Evolutionary conservation across 2,888 invertebrate species (phyloP).

Genomic region (Drosophila limbata): DNA sequence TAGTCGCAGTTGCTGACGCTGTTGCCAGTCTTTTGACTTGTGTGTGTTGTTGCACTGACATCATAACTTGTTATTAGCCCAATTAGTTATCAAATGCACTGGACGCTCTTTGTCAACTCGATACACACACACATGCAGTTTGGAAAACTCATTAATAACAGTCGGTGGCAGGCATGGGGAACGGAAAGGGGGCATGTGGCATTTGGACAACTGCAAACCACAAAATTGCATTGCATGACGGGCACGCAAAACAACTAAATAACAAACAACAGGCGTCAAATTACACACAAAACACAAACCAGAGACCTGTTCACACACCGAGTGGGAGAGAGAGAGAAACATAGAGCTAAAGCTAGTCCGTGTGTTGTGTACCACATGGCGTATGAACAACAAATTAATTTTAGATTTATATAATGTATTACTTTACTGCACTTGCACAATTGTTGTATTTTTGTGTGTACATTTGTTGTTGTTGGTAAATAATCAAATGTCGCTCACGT

Average conservation of each 20-base stretch:
- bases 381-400: constrained; percentile 76
- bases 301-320: constrained; percentile 26
- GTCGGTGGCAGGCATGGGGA: neutral
- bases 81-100: constrained; percentile 64
- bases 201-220: constrained; percentile 61
- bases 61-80: constrained; percentile 61
- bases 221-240: constrained; percentile 80
- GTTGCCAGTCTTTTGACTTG: neutral
- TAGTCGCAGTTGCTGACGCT: neutral
- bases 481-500: constrained; percentile 72
- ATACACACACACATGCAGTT: constrained; percentile 18
- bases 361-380: constrained; percentile 45
- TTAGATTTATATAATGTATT: constrained; percentile 65
- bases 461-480: constrained; percentile 36
- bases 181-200: constrained; percentile 2
- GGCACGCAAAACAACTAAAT: constrained; percentile 74
- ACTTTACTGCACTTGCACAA: constrained; percentile 27
- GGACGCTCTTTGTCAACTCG: constrained; percentile 37
- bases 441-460: constrained; percentile 10
- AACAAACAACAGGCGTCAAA: constrained; percentile 81
- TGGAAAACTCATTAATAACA: constrained; percentile 75
- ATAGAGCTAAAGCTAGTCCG: neutral
- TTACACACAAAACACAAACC: constrained; percentile 69
- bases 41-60: constrained; percentile 21
- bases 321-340: neutral